Percentiles rank a stretch among this genome's conserved stretches.
These are phyloP conservation scores for Falco peregrinus DNA, from an alignment of 2,797 vertebrate genomes.

Conservation along the genomic window DNA sequence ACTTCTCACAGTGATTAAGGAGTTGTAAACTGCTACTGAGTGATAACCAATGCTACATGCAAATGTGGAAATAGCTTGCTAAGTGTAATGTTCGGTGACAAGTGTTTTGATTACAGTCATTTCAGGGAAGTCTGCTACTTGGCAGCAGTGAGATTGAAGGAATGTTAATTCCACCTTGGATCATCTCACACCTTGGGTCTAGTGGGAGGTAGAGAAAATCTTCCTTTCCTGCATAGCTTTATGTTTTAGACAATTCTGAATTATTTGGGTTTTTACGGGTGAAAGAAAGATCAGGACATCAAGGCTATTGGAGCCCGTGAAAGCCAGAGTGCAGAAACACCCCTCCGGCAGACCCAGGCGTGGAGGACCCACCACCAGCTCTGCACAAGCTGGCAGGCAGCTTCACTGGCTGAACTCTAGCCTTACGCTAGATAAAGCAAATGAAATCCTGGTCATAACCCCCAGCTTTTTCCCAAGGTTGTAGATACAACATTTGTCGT, in stretches of 20 bases:
- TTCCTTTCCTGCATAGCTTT: not conserved
- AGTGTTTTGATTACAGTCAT: not conserved
- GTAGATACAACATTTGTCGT: not conserved
- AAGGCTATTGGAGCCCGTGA: not conserved
- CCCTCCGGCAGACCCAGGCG: fast-evolving
- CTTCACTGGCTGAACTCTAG: not conserved
- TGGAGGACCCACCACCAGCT: not conserved
- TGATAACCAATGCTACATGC: not conserved
- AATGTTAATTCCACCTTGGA: not conserved
- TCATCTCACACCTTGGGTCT: not conserved
- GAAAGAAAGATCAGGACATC: not conserved
- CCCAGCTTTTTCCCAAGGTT: fast-evolving
- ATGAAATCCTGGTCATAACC: not conserved
- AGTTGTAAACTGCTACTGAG: not conserved
- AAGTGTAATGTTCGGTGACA: not conserved
- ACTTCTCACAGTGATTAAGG: not conserved
- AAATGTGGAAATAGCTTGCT: not conserved
- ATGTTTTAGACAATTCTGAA: not conserved
- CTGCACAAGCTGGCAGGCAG: not conserved
- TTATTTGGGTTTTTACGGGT: not conserved
- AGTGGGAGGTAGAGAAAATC: not conserved
- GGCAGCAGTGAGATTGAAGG: not conserved
- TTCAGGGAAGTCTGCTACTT: not conserved
- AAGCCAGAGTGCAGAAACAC: not conserved
- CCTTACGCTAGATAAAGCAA: not conserved